A percentile compares a stretch with the other conserved stretches of the same genome.
These are phyloP conservation scores for Oryzias dopingdopingensis DNA, from an alignment of 2,797 vertebrate genomes.

Conservation along the genomic window DNA sequence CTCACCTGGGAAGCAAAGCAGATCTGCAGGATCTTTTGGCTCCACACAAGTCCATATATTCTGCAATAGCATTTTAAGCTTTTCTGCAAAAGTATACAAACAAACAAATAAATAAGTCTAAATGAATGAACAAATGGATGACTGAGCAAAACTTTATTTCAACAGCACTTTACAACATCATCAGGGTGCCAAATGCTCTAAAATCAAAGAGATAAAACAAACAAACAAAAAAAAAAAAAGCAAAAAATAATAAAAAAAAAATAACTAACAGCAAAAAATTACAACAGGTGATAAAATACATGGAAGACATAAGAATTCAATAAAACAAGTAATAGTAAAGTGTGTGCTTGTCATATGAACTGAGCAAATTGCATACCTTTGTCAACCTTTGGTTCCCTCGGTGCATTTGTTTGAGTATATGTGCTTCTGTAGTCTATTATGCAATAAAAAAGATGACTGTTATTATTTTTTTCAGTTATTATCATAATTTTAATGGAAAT, in stretches of 20 bases:
- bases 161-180: no score
- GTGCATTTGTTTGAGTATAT: constrained; percentile 80
- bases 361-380: constrained; percentile 79
- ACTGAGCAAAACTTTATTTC: no score
- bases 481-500: no score
- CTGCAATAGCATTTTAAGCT: constrained; percentile 83
- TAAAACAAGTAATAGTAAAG: neutral
- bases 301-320: no score
- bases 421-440: constrained; percentile 76
- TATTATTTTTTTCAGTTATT: neutral
- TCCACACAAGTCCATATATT: constrained; percentile 91
- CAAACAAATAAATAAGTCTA: neutral
- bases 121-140: no score
- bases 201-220: no score
- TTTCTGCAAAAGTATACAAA: constrained; percentile 73
- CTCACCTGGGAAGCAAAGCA: constrained; percentile 55
- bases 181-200: no score
- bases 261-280: neutral
- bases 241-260: neutral
- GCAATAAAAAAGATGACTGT: constrained; percentile 11
- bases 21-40: constrained; percentile 59
- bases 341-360: neutral
- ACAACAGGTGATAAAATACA: no score
- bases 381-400: constrained; percentile 78
- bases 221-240: no score